These are phyloP conservation scores for Megalonaias nervosa DNA, from an alignment of 1,140 invertebrate species.

Conservation along the genomic window DNA sequence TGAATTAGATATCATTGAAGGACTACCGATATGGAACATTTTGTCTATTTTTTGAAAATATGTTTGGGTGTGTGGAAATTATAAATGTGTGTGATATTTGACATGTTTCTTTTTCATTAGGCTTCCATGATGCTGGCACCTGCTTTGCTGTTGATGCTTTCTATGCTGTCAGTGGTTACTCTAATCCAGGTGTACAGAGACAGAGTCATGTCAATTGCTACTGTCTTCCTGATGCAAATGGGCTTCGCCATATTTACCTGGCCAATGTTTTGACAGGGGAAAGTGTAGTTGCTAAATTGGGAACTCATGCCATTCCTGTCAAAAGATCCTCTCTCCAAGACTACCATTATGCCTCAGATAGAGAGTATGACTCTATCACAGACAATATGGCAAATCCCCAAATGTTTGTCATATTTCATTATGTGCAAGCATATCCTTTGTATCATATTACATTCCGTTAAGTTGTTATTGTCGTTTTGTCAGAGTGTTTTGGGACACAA, in stretches of 20 bases:
- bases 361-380: slow-evolving; percentile 22
- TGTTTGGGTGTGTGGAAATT: no score
- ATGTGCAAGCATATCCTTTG: slow-evolving; percentile 24
- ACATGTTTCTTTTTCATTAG: no score
- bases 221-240: slow-evolving; percentile 4
- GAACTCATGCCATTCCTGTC: slow-evolving; percentile 5
- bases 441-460: slow-evolving; percentile 21
- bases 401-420: slow-evolving; percentile 36
- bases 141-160: slow-evolving; percentile 1
- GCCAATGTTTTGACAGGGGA: slow-evolving; percentile 26
- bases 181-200: no score
- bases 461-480: no score
- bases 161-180: neutral
- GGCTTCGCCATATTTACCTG: slow-evolving; percentile 18
- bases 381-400: slow-evolving; percentile 24
- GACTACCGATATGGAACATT: no score
- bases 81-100: no score
- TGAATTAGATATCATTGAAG: no score
- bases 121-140: slow-evolving; percentile 12
- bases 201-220: neutral
- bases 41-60: no score
- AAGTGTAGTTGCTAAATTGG: slow-evolving; percentile 5
- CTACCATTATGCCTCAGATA: no score
- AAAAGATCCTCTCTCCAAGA: neutral
- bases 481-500: no score